These are phyloP conservation scores for Marasmarcha lunaedactyla DNA, from an alignment of 2,888 invertebrate genomes.

Conservation along the genomic window DNA sequence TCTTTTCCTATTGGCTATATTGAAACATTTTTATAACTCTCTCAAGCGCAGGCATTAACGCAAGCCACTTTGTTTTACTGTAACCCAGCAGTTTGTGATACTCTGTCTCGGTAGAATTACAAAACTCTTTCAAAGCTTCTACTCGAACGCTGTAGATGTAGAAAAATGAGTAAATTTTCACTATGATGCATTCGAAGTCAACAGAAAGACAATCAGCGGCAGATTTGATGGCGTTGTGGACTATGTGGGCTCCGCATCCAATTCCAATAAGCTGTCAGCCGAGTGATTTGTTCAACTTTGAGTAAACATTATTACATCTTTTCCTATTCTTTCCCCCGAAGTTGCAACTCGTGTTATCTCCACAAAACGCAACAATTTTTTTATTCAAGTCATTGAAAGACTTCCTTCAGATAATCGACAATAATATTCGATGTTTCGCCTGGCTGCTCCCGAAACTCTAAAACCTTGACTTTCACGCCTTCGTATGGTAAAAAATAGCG, in stretches of 20 bases:
- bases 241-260: constrained; percentile 23
- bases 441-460: constrained; percentile 14
- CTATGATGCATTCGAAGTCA: constrained; percentile 20
- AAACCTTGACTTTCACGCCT: constrained; percentile 13
- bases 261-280: constrained; percentile 19
- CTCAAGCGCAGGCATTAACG: constrained; percentile 16
- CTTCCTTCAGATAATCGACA: constrained; percentile 9
- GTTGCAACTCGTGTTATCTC: constrained; percentile 9
- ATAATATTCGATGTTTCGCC: constrained; percentile 4
- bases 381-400: constrained; percentile 14
- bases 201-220: constrained; percentile 17
- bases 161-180: constrained; percentile 10
- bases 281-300: constrained; percentile 17
- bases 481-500: constrained; percentile 4
- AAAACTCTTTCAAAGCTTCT: constrained; percentile 21
- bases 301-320: constrained; percentile 19
- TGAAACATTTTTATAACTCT: constrained; percentile 22
- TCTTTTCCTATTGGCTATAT: too few relatives aligned
- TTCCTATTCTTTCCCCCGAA: constrained; percentile 8
- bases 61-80: constrained; percentile 15
- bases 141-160: constrained; percentile 15
- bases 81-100: constrained; percentile 13
- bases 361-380: constrained; percentile 12
- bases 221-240: constrained; percentile 19
- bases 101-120: constrained; percentile 18